These are phyloP conservation scores for Tenthredo mesomela DNA, from an alignment of 2,888 invertebrate genomes.

Conservation along the genomic window DNA sequence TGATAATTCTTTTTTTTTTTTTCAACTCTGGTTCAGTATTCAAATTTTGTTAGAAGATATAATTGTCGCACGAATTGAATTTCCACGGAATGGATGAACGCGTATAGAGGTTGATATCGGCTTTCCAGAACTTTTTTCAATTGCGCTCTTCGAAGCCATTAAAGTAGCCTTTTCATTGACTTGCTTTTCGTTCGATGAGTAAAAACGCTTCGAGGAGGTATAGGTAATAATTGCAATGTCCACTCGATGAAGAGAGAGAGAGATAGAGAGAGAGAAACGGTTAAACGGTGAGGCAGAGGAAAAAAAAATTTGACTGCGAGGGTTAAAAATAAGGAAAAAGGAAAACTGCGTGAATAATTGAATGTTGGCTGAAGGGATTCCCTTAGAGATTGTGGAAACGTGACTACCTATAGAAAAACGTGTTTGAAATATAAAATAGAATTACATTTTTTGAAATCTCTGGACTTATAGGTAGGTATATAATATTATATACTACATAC, in stretches of 20 bases:
- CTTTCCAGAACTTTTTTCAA: background rate
- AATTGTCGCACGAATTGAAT: background rate
- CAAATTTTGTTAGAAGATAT: background rate
- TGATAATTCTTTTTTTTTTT: background rate
- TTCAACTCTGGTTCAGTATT: background rate
- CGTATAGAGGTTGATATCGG: too few relatives aligned
- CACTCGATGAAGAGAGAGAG: background rate
- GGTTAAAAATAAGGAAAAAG: background rate
- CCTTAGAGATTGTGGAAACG: background rate
- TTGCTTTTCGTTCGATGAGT: background rate
- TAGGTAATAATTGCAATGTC: background rate
- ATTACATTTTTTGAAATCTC: background rate
- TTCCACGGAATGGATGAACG: background rate
- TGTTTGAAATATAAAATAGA: background rate
- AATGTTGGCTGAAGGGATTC: constrained; percentile 3
- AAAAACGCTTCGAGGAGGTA: background rate
- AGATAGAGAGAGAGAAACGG: too few relatives aligned
- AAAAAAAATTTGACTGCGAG: background rate
- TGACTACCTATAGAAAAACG: background rate
- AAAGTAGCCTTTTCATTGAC: background rate
- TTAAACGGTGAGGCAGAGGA: background rate
- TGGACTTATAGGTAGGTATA: background rate
- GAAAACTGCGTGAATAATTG: background rate
- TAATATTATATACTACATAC: background rate
- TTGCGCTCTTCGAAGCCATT: background rate